Evolutionary conservation across 2,113 vertebrate species (phyloP), one percentile per base, ranked within the genome.

Genomic region (Caranx melampygus): DNA sequence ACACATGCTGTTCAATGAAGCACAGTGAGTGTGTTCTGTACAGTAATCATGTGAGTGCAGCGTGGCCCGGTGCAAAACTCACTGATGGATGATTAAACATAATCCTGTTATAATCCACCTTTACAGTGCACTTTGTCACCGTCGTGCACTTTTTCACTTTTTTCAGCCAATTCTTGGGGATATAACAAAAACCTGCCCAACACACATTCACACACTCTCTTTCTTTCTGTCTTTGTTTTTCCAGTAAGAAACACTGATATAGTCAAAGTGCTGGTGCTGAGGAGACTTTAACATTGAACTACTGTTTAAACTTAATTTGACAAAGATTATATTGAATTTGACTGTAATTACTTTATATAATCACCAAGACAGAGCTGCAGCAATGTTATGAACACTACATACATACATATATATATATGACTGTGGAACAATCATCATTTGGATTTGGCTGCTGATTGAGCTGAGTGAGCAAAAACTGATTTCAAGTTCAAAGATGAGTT

Each of bases 61-160:
- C 18, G 33, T 6, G 44, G 58, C 47, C 59, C 42, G n/a, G 40
- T 34, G 34, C 18, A 67, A 83, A 44, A 59, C 49, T 62, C 72
- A 72, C 58, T 72, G 57, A 6, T 47, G 51, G 31, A 69, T 64
- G 88, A 84, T 88, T 91, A 82, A 47, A 34, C 1, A 49, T 87
- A 87, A 91, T 87, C 84, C 62, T 59, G 40, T 83, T 72, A 87
- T 63, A 70, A 77, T 88, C 34, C 59, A 59, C 8, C 3, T n/a
- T 67, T 49, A 71, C 35, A 70, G 52, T n/a, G 59, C 42, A 79
- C 34, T 44, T 26, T 26, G 26, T 26, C 26, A 26, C 26, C 26
- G 26, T 26, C 26, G 26, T 26, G 26, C 26, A 26, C 26, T 26
- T 26, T 26, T 26, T 26, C 26, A 26, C 26, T 26, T 26, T 89